These are phyloP conservation scores for Alaudala cheleensis DNA, from an alignment of 2,113 vertebrate species.

Conservation along the genomic window DNA sequence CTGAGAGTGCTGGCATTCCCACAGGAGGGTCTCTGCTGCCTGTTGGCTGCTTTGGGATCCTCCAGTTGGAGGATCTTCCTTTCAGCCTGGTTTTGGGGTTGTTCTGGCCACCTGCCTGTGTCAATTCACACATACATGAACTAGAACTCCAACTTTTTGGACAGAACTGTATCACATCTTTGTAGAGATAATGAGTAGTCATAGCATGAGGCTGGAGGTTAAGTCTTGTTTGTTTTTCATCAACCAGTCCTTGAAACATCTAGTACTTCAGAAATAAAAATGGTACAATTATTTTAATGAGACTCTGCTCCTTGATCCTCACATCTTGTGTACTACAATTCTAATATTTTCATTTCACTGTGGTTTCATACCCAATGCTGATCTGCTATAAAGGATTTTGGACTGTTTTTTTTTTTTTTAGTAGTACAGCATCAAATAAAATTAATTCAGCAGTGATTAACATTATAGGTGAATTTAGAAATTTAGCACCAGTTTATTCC, in stretches of 20 bases:
- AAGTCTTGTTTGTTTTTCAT: neutral
- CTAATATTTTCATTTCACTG: neutral
- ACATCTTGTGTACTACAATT: neutral
- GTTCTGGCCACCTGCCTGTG: neutral
- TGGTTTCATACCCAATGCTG: neutral
- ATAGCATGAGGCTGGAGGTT: neutral
- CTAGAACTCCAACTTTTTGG: neutral
- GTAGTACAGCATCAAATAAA: neutral
- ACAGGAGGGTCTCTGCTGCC: neutral
- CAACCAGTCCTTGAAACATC: neutral
- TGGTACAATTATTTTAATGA: neutral
- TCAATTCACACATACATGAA: neutral
- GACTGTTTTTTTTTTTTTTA: neutral
- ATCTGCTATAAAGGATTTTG: neutral
- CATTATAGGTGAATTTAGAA: neutral
- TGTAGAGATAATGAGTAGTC: neutral
- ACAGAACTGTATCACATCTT: neutral
- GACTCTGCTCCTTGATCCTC: neutral
- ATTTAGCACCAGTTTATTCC: neutral
- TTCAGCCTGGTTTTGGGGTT: neutral
- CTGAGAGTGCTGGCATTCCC: neutral
- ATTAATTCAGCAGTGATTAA: neutral
- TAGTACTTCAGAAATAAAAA: neutral
- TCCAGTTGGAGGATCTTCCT: neutral
- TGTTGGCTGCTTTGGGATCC: neutral